These are phyloP conservation scores for Chaetops frenatus DNA, from an alignment of 2,113 vertebrate genomes.

Conservation along the genomic window DNA sequence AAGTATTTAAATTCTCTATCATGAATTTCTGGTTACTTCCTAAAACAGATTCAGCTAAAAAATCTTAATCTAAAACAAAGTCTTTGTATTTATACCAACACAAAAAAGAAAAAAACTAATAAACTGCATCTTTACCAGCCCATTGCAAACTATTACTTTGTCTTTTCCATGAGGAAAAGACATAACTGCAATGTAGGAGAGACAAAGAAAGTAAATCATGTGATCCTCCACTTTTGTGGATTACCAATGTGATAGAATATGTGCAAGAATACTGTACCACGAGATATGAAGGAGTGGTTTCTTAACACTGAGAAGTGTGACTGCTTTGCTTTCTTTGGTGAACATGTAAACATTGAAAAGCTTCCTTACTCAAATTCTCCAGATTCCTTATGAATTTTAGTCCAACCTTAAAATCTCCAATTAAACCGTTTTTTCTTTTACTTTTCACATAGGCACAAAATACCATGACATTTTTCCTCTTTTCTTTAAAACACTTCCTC, in stretches of 20 bases:
- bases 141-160: background rate
- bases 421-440: background rate
- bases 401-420: background rate
- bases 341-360: background rate
- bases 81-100: background rate
- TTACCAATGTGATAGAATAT: accelerated
- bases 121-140: background rate
- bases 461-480: background rate
- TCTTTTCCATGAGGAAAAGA: background rate
- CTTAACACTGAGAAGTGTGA: background rate
- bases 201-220: background rate
- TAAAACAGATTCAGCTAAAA: background rate
- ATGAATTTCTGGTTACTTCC: background rate
- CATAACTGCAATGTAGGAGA: background rate
- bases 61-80: background rate
- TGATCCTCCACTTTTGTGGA: background rate
- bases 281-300: background rate
- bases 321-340: background rate
- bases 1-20: background rate
- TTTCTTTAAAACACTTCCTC: background rate
- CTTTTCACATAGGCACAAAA: background rate
- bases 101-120: background rate
- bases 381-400: background rate
- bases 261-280: background rate
- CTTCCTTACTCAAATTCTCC: background rate